Percentiles rank a stretch among this genome's conserved stretches.
phyloP scores from a whole-genome alignment of 2,797 vertebrate genomes.

The Phoebastria nigripes region DNA sequence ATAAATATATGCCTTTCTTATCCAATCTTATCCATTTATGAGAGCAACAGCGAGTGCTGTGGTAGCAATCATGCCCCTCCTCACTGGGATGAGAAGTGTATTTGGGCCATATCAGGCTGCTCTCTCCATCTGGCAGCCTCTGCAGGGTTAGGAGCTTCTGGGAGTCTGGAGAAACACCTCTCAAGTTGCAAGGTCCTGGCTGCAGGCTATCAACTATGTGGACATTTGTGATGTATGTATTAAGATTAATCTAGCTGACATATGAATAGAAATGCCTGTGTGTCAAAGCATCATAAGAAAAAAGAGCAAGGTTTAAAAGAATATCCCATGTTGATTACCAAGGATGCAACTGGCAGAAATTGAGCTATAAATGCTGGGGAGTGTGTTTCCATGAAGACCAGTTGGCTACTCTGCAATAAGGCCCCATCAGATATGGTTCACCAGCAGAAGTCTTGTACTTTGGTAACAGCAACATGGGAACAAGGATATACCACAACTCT shows the following conservation, averaged over 20 bases:
- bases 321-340: background rate
- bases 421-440: background rate
- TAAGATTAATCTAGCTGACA: background rate
- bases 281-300: background rate
- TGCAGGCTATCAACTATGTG: background rate
- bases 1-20: background rate
- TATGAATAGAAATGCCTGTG: background rate
- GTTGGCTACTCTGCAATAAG: background rate
- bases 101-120: background rate
- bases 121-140: background rate
- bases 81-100: background rate
- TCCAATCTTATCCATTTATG: background rate
- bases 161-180: background rate
- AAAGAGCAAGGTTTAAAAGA: background rate
- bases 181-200: background rate
- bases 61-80: background rate
- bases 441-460: background rate
- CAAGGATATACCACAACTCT: background rate
- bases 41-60: background rate
- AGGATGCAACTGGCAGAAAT: background rate
- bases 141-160: background rate
- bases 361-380: background rate
- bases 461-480: background rate
- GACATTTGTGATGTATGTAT: background rate
- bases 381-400: background rate